Evolutionary conservation across 1,140 invertebrate genomes (phyloP), one percentile per base, ranked within the genome.

Genomic region (Sycophaga agraensis): DNA sequence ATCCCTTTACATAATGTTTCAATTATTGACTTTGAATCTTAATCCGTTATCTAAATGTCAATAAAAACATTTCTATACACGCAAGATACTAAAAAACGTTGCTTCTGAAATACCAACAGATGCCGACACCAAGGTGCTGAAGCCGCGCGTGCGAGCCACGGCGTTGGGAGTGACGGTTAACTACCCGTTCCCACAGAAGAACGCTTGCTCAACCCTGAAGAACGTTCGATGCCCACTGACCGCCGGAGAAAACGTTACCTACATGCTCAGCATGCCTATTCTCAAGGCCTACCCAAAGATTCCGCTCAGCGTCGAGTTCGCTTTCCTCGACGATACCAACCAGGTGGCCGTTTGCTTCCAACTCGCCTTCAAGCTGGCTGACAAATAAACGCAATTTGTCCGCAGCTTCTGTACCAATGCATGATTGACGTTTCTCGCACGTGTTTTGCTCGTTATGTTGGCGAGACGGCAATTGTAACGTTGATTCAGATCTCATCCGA

Each of bases 161-260:
- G 16, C 68, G 0, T 8, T 65, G 6, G 63, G 60, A 0, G 1
- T 39, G 0, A 59, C 59, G 0, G 9, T 66, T 0, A 4, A 35
- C 0, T 75, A 72, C 37, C 66, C 65, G 0, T 57, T 73, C 14
- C 70, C 69, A 0, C 42, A 73, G 2, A 34, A 66, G 31, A 19
- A 78, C 34, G 77, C 69, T 7, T 79, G 77, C 61, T 48, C 46
- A 0, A 45, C 51, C 1, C 46, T 79, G 1, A 54, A n/a, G 0
- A 57, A 63, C 8, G 63, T 39, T 7, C 31, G 70, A 19, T 79
- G 77, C 46, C 77, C 77, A 1, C 49, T 78, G 49, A 45, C 67
- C 1, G 45, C 64, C 2, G 70, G 67, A 1, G 68, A 78, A n/a
- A 8, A 37, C 1, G 70, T 67, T 1, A 75, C 71, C 4, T 78